phyloP scores from a whole-genome alignment of 92 coral and sea anemone genomes.

The Porites rus region DNA sequence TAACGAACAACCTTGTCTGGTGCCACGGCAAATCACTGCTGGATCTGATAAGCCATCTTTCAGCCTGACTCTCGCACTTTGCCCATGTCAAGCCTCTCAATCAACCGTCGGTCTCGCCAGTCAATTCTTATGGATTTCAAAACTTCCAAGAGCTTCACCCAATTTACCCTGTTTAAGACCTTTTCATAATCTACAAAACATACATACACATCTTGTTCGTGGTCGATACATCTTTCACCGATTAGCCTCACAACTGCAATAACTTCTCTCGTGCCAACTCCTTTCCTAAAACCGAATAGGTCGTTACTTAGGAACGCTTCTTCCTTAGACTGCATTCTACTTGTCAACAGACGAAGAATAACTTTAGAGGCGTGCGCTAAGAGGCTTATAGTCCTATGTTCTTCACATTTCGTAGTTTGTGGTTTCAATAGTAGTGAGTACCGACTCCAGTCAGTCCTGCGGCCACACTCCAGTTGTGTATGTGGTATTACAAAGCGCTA shows the following conservation, averaged over 20 bases:
- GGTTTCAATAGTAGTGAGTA: constrained; percentile 18
- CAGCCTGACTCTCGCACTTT: no score
- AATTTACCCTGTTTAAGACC: constrained; percentile 32
- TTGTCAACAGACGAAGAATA: not conserved
- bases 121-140: no score
- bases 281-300: constrained; percentile 39
- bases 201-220: constrained; percentile 43
- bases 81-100: no score
- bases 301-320: constrained; percentile 29
- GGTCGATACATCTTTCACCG: constrained; percentile 45
- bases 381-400: not conserved
- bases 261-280: constrained; percentile 30
- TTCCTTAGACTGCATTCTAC: constrained; percentile 12
- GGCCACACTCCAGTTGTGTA: constrained; percentile 47
- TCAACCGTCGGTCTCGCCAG: no score
- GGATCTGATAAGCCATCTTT: no score
- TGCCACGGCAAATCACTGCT: no score
- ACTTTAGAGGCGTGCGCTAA: not conserved
- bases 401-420: not conserved
- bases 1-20: no score
- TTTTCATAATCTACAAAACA: constrained; percentile 54
- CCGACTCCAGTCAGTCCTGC: constrained; percentile 43
- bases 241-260: constrained; percentile 47
- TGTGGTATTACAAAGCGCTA: constrained; percentile 25
- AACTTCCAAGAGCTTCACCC: constrained; percentile 9